Percentiles rank a stretch among this genome's conserved stretches.
Conservation (phyloP, 2,888 invertebrate species). For the Cantharis lateralis region DNA sequence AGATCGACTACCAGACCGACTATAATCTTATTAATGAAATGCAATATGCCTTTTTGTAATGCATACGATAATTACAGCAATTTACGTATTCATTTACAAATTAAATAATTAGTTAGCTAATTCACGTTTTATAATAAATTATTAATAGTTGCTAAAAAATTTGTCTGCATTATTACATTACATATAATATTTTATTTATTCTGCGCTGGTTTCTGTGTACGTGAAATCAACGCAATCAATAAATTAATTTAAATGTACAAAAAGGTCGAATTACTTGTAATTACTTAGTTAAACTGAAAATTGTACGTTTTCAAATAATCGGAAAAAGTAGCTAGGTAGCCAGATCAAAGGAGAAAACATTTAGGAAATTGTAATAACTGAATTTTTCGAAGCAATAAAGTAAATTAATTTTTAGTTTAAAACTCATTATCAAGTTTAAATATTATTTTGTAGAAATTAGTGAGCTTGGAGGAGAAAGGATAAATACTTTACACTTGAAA, state of each 20-base stretch:
- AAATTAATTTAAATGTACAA: neutral
- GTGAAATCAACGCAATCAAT: neutral
- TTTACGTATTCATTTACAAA: too few relatives aligned
- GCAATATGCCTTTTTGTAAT: too few relatives aligned
- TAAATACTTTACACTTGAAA: constrained; percentile 10
- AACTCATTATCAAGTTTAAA: neutral
- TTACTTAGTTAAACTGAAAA: neutral
- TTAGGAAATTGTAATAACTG: neutral
- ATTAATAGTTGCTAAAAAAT: too few relatives aligned
- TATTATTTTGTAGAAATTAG: neutral
- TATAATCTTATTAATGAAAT: too few relatives aligned
- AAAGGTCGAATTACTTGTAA: neutral
- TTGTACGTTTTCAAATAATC: neutral
- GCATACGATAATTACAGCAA: too few relatives aligned
- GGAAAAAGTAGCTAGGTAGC: neutral
- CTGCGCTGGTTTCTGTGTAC: neutral
- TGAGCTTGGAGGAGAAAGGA: constrained; percentile 6
- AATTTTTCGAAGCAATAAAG: neutral
- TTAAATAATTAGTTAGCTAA: too few relatives aligned
- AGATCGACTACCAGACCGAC: too few relatives aligned
- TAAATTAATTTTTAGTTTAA: neutral
- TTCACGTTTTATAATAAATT: too few relatives aligned
- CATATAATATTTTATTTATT: neutral
- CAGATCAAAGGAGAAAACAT: neutral
- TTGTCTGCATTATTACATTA: too few relatives aligned